phyloP scores from a whole-genome alignment of 2,888 invertebrate genomes.

The Ischnus inquisitorius region DNA sequence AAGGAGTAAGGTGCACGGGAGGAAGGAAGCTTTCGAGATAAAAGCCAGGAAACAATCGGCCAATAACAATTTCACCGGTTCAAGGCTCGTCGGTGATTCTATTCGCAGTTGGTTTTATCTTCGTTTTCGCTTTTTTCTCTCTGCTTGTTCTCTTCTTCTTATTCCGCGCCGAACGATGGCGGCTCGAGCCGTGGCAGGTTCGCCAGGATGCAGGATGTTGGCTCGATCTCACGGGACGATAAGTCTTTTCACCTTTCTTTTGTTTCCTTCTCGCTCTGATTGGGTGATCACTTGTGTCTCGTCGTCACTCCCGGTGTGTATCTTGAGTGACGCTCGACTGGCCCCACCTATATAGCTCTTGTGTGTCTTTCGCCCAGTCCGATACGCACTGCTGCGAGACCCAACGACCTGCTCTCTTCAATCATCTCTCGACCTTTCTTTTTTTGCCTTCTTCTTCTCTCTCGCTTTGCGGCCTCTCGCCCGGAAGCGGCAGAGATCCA shows the following conservation, averaged over 20 bases:
- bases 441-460: slow-evolving; percentile 16
- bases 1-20: slow-evolving; percentile 8
- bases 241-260: slow-evolving; percentile 85
- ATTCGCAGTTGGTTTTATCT: slow-evolving; percentile 11
- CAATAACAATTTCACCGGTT: slow-evolving; percentile 72
- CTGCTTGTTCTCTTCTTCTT: slow-evolving; percentile 16
- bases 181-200: slow-evolving; percentile 21
- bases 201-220: slow-evolving; percentile 72
- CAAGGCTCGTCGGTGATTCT: slow-evolving; percentile 66
- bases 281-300: slow-evolving; percentile 75
- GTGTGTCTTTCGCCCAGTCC: slow-evolving; percentile 61
- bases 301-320: slow-evolving; percentile 69
- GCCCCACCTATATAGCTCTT: slow-evolving; percentile 1
- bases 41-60: slow-evolving; percentile 68
- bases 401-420: slow-evolving; percentile 69
- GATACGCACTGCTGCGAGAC: slow-evolving; percentile 54
- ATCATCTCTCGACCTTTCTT: slow-evolving; percentile 50
- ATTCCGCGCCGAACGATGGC: neutral
- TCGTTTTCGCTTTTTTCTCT: slow-evolving; percentile 25
- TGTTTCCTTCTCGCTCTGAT: slow-evolving; percentile 85
- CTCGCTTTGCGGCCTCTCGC: slow-evolving; percentile 41
- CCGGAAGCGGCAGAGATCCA: slow-evolving; percentile 25
- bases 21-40: slow-evolving; percentile 34
- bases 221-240: slow-evolving; percentile 80
- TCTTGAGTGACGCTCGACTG: slow-evolving; percentile 52